Percentiles rank a stretch among this genome's conserved stretches.
Conservation (phyloP, 2,797 vertebrate species). For the Enteromius anoplus region DNA sequence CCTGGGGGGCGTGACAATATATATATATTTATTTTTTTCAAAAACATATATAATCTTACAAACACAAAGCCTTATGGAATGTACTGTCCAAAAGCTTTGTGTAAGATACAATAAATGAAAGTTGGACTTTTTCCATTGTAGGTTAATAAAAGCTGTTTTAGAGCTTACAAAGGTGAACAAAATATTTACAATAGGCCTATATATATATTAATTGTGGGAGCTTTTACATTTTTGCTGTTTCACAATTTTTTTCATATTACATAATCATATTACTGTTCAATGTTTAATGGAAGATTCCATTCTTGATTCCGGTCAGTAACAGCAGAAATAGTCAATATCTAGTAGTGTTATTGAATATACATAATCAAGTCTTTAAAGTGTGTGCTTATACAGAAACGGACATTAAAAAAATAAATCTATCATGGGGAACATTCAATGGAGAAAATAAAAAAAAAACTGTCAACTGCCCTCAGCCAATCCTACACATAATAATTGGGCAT, state of each 20-base stretch:
- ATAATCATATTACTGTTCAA: background rate
- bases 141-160: background rate
- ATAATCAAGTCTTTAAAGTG: background rate
- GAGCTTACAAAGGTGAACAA: background rate
- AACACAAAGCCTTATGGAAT: no score
- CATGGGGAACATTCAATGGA: background rate
- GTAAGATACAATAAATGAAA: no score
- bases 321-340: background rate
- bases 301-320: background rate
- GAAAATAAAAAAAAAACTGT: background rate
- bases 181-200: background rate
- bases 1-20: no score
- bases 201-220: background rate
- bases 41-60: no score
- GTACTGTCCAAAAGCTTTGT: no score
- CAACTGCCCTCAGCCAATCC: background rate
- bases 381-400: background rate
- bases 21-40: no score
- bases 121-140: no score
- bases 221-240: background rate
- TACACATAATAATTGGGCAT: background rate
- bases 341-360: background rate
- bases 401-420: background rate
- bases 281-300: no score
- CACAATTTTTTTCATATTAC: background rate